Base-by-base conservation (phyloP, 2,113 vertebrate species). In the Sander lucioperca region DNA sequence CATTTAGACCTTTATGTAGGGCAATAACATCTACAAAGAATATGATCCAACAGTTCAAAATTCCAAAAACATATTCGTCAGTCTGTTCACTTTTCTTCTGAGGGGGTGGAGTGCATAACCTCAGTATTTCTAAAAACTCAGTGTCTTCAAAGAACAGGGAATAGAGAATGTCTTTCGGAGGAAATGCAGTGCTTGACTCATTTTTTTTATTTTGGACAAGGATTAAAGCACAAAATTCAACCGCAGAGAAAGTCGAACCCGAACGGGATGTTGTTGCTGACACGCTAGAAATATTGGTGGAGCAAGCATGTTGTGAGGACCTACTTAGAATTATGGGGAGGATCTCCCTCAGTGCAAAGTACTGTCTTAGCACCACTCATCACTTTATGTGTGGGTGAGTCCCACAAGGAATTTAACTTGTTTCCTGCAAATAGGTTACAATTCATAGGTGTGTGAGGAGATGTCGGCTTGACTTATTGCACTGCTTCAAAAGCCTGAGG, bases 391-490 rank as follows among this genome's bases (percentile, higher is more conserved):
- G 72, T 80, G 84, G 71, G 83, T 77, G 83, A 79, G 56, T 82
- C 86, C 84, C 80, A 56, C 48, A 11, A 74, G 83, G 78, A 87
- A 69, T 79, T 80, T 48, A 79, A 85, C 80, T 81, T 74, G 79
- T 86, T 93, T 89, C 79, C 81, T 67, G 62, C 74, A 88, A 88
- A 89, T 81, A 81, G 79, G 85, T 85, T 85, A 85, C 85, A 83
- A 85, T 73, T 87, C 85, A 79, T 77, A 78, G 77, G 76, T 88
- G 89, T 82, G 83, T 78, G 64, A 80, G 72, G 23, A 63, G 80
- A 85, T 69, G 83, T 86, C 89, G 81, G 6, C 78, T 88, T 90
- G 89, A 89, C 77, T 83, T 87, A 92, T 84, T 82, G 67, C 86
- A 39, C 69, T 61, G 54, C 77, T 78, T 90, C 81, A 83, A 78